Percentiles rank a stretch among this genome's conserved stretches.
Conservation (phyloP, 2,888 invertebrate species). For the Lycaena phlaeas region DNA sequence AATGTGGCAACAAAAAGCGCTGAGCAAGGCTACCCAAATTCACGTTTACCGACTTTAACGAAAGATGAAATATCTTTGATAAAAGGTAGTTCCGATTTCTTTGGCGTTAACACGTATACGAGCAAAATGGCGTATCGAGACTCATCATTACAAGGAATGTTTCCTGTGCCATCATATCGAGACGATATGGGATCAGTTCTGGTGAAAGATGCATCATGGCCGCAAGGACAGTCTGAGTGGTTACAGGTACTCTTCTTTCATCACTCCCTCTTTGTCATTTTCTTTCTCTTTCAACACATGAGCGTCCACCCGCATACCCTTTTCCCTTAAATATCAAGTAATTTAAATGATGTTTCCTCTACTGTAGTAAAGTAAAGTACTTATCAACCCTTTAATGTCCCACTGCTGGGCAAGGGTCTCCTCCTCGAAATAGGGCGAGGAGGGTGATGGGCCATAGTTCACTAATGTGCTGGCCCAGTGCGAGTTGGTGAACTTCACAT, state of each 20-base stretch:
- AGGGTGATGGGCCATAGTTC: no score
- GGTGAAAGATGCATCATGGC: conserved; percentile 39
- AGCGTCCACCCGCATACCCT: no score
- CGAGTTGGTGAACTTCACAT: no score
- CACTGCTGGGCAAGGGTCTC: no score
- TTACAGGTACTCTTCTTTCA: conserved; percentile 32
- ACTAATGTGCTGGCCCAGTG: no score
- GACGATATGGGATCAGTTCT: conserved; percentile 45
- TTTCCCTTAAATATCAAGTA: no score
- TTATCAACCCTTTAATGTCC: no score
- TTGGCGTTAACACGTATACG: conserved; percentile 78
- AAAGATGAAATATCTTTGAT: conserved; percentile 71
- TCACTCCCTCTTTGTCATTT: no score
- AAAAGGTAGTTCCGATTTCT: conserved; percentile 76
- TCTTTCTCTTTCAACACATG: no score
- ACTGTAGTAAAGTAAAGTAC: no score
- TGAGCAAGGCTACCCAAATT: conserved; percentile 52
- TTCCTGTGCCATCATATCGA: conserved; percentile 42
- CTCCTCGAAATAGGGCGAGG: no score
- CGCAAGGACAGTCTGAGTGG: conserved; percentile 38
- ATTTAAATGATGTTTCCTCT: no score
- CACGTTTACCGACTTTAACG: conserved; percentile 64
- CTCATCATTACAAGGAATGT: conserved; percentile 45
- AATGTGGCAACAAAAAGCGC: conserved; percentile 55
- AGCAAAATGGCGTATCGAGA: conserved; percentile 51